Percentiles rank a stretch among this genome's conserved stretches.
Conservation (phyloP, 2,888 invertebrate species). For the Galerucella pusilla region DNA sequence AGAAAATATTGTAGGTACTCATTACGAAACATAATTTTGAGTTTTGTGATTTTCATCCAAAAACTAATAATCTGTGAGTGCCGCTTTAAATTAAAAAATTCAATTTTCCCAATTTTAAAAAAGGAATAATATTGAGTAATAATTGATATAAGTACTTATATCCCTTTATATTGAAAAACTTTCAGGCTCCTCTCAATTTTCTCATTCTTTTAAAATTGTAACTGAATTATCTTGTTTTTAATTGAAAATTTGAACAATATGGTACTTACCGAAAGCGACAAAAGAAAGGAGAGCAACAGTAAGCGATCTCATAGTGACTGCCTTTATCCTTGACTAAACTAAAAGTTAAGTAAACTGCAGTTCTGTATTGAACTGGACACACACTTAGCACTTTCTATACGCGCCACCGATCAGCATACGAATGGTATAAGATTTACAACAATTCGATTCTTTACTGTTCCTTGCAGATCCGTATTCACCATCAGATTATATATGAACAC, state of each 20-base stretch:
- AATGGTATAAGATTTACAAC: slow-evolving; percentile 38
- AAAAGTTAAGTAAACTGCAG: slow-evolving; percentile 48
- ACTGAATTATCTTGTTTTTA: not conserved
- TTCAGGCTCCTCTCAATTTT: no score
- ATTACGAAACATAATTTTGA: no score
- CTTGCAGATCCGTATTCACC: slow-evolving; percentile 11
- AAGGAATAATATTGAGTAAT: no score
- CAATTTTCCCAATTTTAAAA: no score
- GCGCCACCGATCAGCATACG: slow-evolving; percentile 37
- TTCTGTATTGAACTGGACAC: slow-evolving; percentile 30
- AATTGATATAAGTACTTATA: no score
- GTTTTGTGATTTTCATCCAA: no score
- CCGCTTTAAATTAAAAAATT: no score
- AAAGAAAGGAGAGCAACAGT: slow-evolving; percentile 54
- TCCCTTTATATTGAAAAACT: not conserved
- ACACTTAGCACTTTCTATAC: slow-evolving; percentile 58
- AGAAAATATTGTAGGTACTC: no score
- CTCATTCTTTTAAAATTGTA: not conserved
- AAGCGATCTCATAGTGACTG: slow-evolving; percentile 60
- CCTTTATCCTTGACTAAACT: slow-evolving; percentile 61
- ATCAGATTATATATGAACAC: not conserved
- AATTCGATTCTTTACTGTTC: slow-evolving; percentile 24
- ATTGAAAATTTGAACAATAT: slow-evolving; percentile 36
- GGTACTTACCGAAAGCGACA: slow-evolving; percentile 53
- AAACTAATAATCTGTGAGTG: no score